Percentiles rank a stretch among this genome's conserved stretches.
Conservation (phyloP, 2,797 vertebrate genomes). For the Jordanella pulchra region DNA sequence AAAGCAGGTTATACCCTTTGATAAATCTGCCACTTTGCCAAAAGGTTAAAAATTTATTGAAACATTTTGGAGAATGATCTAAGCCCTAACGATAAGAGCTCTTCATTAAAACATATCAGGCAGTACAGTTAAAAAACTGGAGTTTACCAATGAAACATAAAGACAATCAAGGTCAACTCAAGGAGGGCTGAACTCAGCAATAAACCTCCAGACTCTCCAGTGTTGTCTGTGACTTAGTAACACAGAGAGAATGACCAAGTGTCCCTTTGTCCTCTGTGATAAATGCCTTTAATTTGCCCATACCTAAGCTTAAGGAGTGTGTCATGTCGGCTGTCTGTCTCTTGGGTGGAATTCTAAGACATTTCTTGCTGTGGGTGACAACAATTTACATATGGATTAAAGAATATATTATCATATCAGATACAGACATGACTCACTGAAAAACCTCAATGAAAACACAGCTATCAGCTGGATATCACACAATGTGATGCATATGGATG, state of each 20-base stretch:
- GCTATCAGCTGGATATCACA: conserved; percentile 47
- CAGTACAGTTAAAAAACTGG: conserved; percentile 23
- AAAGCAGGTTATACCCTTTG: conserved; percentile 63
- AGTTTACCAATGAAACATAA: conserved; percentile 24
- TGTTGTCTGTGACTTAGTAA: conserved; percentile 39
- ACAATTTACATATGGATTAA: conserved; percentile 69
- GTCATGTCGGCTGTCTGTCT: conserved; percentile 35
- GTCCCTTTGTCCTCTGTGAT: conserved; percentile 69
- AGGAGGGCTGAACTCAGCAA: conserved; percentile 59
- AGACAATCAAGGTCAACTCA: conserved; percentile 41
- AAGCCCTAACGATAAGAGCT: conserved; percentile 26
- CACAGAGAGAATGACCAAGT: conserved; percentile 48
- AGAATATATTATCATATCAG: conserved; percentile 67
- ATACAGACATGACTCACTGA: conserved; percentile 39
- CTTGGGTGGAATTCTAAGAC: conserved; percentile 24
- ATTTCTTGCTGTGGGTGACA: conserved; percentile 39
- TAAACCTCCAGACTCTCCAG: conserved; percentile 34
- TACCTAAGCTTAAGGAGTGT: conserved; percentile 51
- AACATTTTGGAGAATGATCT: conserved; percentile 47
- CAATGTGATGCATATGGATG: conserved; percentile 47
- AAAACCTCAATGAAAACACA: conserved; percentile 50
- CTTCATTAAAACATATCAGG: not conserved
- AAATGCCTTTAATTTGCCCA: conserved; percentile 68
- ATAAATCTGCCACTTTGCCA: conserved; percentile 73
- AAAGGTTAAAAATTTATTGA: conserved; percentile 48